phyloP scores from a whole-genome alignment of 2,797 vertebrate species.

The Eulemur rubriventer region DNA sequence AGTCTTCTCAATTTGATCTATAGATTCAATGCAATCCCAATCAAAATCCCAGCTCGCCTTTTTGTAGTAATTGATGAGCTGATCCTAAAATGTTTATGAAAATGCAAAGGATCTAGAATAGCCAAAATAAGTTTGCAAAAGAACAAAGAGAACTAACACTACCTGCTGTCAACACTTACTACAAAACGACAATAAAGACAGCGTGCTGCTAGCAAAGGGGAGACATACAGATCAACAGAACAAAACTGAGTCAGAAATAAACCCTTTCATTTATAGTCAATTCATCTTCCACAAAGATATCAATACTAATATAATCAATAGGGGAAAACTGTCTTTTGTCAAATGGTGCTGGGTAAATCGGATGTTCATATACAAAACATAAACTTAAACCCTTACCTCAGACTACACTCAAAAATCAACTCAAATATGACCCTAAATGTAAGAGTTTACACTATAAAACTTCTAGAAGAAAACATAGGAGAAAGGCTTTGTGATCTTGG shows the following conservation, averaged over 20 bases:
- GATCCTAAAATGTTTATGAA: not conserved
- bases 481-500: not conserved
- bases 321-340: not conserved
- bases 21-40: not conserved
- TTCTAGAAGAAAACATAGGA: not conserved
- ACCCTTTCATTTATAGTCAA: not conserved
- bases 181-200: not conserved
- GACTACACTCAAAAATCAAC: not conserved
- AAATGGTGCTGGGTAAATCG: not conserved
- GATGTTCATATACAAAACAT: not conserved
- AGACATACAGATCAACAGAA: not conserved
- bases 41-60: not conserved
- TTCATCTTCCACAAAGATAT: not conserved
- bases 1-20: not conserved
- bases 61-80: not conserved
- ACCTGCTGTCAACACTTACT: not conserved
- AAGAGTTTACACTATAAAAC: not conserved
- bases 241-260: not conserved
- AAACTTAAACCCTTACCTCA: not conserved
- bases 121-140: no score
- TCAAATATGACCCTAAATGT: not conserved
- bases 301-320: not conserved
- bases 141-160: not conserved
- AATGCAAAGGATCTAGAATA: not conserved
- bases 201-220: not conserved